Evolutionary conservation across 2,113 vertebrate genomes (phyloP), one percentile per base, ranked within the genome.

Genomic region (Sinocyclocheilus anshuiensis): DNA sequence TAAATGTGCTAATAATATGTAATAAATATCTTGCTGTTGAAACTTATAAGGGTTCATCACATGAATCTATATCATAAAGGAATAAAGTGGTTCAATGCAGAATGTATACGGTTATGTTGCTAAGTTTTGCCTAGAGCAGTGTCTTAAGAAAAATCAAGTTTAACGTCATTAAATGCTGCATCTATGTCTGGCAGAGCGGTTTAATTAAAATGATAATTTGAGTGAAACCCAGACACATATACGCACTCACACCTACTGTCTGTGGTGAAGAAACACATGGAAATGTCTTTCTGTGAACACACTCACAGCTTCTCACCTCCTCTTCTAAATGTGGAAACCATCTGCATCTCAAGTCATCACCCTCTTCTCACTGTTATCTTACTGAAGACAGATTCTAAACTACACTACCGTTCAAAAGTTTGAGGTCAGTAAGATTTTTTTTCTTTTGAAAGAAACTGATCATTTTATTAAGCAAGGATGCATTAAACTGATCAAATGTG

Each of bases 291-390:
- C 39, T 67, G 61, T 33, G 75, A 76, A 84, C 29, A 84, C 29
- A 33, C 33, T 74, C 36, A 7, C 83, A 2, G 24, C 72, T 77
- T 63, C 84, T 65, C 84, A 33, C 84, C 42, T 67, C 39, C 42
- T 10, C 20, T 83, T 22, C 81, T 83, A 83, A 83, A 83, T 83
- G 81, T 72, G 48, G 81, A 83, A 69, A 72, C 80, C 81, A 83
- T 83, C 81, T 72, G 81, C 65, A 36, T 72, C 45, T 55, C 67
- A 55, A 33, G 26, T 26, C 81, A 72, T 83, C 81, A 57, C 20
- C 24, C 26, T 69, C 42, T 69, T 33, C 24, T 72, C 6, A 79
- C 26, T 59, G 77, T 59, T 50, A 50, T 18, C 45, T 48, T 24
- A 1, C 39, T 53, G 45, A 50, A 48, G 12, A 53, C 74, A 77